phyloP scores from a whole-genome alignment of 1,140 invertebrate genomes.

The Trichogramma pretiosum region DNA sequence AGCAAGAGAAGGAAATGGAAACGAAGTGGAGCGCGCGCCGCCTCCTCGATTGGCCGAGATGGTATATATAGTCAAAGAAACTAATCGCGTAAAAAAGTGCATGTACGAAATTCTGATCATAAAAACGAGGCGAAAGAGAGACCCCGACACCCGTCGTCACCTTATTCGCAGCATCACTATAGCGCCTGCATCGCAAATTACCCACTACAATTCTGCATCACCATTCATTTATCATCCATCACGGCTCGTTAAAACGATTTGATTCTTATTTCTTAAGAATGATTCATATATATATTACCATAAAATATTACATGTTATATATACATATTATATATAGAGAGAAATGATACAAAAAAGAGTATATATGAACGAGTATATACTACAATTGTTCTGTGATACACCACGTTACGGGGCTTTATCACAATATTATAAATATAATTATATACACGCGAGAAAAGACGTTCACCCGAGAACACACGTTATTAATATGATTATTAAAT shows the following conservation, averaged over 20 bases:
- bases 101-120: neutral
- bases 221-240: constrained; percentile 37
- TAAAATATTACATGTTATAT: constrained; percentile 38
- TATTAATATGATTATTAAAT: too few species aligned
- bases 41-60: too few species aligned
- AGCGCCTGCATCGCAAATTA: constrained; percentile 36
- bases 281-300: too few species aligned
- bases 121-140: constrained; percentile 1
- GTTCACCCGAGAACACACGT: too few species aligned
- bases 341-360: constrained; percentile 15
- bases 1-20: too few species aligned
- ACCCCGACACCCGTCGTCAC: constrained; percentile 28
- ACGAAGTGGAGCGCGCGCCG: too few species aligned
- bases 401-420: constrained; percentile 47
- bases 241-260: constrained; percentile 35
- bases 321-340: constrained; percentile 9
- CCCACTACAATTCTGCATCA: constrained; percentile 23
- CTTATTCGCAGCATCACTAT: constrained; percentile 38
- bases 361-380: constrained; percentile 29
- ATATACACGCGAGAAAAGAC: constrained; percentile 7
- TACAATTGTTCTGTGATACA: constrained; percentile 48
- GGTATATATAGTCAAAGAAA: neutral
- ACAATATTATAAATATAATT: too few species aligned
- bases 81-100: neutral
- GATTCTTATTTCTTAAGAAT: constrained; percentile 36